Evolutionary conservation across 2,113 vertebrate species (phyloP).

Genomic region (Donacobius atricapilla): DNA sequence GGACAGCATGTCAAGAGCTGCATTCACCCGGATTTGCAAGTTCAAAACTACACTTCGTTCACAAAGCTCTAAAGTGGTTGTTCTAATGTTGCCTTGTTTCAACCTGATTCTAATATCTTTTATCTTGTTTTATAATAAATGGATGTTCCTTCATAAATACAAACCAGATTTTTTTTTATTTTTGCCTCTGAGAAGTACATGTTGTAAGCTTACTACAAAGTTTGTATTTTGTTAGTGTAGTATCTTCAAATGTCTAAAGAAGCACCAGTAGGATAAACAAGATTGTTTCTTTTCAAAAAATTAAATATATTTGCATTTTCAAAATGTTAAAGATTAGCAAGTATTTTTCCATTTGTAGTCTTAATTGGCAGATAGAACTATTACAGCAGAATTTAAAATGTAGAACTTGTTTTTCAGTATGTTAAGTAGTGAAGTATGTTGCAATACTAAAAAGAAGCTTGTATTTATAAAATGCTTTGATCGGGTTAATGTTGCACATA

Average conservation of each 20-base stretch:
- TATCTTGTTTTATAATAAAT: conserved; percentile 79
- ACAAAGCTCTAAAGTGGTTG: conserved; percentile 68
- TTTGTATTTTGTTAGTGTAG: conserved; percentile 68
- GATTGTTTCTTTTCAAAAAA: conserved; percentile 61
- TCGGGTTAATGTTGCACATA: conserved; percentile 70
- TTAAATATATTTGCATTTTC: conserved; percentile 74
- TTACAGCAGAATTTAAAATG: conserved; percentile 67
- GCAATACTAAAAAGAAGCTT: conserved; percentile 68
- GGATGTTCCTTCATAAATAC: conserved; percentile 63
- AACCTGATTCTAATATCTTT: conserved; percentile 64
- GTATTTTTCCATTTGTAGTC: conserved; percentile 75
- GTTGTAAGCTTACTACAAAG: conserved; percentile 68
- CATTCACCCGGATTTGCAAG: conserved; percentile 61
- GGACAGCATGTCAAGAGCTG: conserved; percentile 66
- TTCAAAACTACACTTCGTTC: conserved; percentile 68
- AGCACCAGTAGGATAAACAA: conserved; percentile 54
- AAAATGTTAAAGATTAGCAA: conserved; percentile 66
- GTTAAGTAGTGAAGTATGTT: conserved; percentile 70
- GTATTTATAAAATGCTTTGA: conserved; percentile 76
- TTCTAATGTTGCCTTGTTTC: conserved; percentile 77
- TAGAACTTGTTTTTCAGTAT: conserved; percentile 67
- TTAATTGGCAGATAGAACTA: conserved; percentile 63
- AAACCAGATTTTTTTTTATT: conserved; percentile 37
- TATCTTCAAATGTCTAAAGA: conserved; percentile 50
- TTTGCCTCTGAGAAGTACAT: conserved; percentile 66